Evolutionary conservation across 2,888 invertebrate genomes (phyloP).

Genomic region (Nemotelus pantherinus): DNA sequence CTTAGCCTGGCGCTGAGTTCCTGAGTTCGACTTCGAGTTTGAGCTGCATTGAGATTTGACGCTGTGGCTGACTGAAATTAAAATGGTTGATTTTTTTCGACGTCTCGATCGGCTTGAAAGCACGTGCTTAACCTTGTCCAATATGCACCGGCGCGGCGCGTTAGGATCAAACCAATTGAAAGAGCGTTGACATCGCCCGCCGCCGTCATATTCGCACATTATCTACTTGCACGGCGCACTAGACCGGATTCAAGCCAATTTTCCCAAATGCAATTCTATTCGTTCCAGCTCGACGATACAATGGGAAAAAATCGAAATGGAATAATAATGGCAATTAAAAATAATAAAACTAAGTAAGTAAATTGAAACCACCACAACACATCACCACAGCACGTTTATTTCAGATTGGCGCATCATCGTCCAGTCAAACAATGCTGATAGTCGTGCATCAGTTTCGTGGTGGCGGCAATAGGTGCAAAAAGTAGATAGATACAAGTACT

Average conservation of each 20-base stretch:
- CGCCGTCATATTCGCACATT: neutral
- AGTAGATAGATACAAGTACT: neutral
- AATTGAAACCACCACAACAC: too few relatives aligned
- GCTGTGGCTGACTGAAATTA: slow-evolving; percentile 1
- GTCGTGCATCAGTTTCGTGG: neutral
- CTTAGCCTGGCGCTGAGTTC: neutral
- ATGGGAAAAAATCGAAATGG: neutral
- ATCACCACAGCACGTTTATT: neutral
- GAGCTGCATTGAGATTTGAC: neutral
- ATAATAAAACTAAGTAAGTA: neutral
- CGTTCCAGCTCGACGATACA: neutral
- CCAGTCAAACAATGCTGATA: neutral
- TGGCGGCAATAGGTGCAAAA: neutral
- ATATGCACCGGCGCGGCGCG: slow-evolving; percentile 26
- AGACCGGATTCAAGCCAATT: slow-evolving; percentile 21
- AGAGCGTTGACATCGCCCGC: slow-evolving; percentile 20
- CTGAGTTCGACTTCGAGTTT: neutral
- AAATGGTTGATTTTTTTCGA: slow-evolving; percentile 23
- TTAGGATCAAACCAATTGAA: slow-evolving; percentile 26
- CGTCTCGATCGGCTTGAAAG: slow-evolving; percentile 22
- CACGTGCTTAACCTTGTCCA: slow-evolving; percentile 39
- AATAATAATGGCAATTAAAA: neutral
- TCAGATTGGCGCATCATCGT: slow-evolving; percentile 3
- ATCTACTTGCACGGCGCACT: neutral
- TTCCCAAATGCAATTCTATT: slow-evolving; percentile 26